Base-by-base conservation (phyloP, 2,888 invertebrate species). In the Synergus gifuensis region DNA sequence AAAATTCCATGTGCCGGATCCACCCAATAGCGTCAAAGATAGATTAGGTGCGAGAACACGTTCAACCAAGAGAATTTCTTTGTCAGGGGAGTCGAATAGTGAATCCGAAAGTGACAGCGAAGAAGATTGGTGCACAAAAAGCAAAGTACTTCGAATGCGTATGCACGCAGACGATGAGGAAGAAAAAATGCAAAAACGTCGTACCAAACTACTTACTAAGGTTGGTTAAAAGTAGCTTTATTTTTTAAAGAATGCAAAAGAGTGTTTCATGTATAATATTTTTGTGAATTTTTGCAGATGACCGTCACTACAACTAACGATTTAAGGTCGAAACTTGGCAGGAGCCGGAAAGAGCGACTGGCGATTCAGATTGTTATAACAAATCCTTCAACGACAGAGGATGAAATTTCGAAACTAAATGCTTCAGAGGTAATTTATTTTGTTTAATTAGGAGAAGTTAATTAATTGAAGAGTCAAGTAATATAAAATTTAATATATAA, bases 151-250 rank as follows among this genome's bases (percentile, higher is more conserved):
- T 11, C 93, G 96, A 87, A 97, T 97, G 97, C 93, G 96, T 87
- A 97, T 97, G 97, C 96, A 96, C 91, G 97, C 97, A n/a, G 97
- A 97, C 92, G 97, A 97, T 89, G 96, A 96, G 92, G 96, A 96
- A 91, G 94, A 95, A 79, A 95, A 94, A 88, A 90, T 94, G 40
- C 92, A 93, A 82, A 91, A 90, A 79, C 89, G 91, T 22, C 89
- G 89, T 36, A 86, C 87, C 0, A 87, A 89, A 69, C 83, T 87
- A 49, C 83, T 82, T 22, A 84, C 83, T n/a, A 82, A 86, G 83
- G 89, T 90, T 46, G 60, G 44, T 80, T 66, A 58, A 36, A 58
- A 46, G n/a, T 63, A 49, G 7, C 49, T 28, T 28, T 28, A 28
- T n/a, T 73, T 46, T 18, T 49, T 62, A 69, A 60, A 36, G 58